Evolutionary conservation across 2,113 vertebrate species (phyloP).

Genomic region (Mugil cephalus): DNA sequence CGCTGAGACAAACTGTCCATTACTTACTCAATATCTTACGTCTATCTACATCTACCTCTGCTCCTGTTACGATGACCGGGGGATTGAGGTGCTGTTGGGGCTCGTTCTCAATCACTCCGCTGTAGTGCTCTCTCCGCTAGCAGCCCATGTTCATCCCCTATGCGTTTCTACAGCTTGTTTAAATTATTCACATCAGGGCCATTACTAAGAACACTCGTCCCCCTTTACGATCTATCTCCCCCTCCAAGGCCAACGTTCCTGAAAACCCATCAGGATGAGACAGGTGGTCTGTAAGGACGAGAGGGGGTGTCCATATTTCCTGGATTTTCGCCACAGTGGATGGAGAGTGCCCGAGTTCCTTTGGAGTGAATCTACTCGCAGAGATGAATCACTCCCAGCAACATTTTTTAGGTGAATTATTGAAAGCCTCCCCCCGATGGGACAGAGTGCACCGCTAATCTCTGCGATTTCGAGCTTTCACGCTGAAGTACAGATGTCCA

Average conservation of each 20-base stretch:
- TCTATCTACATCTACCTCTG: neutral
- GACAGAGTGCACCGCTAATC: slow-evolving; percentile 52
- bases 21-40: slow-evolving; percentile 61
- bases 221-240: slow-evolving; percentile 44
- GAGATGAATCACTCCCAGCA: slow-evolving; percentile 55
- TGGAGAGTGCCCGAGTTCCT: slow-evolving; percentile 40
- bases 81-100: slow-evolving; percentile 25
- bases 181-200: slow-evolving; percentile 80
- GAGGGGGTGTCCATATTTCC: slow-evolving; percentile 17
- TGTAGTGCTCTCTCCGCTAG: slow-evolving; percentile 51
- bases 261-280: slow-evolving; percentile 62
- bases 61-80: slow-evolving; percentile 15
- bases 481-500: slow-evolving; percentile 45
- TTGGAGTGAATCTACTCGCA: slow-evolving; percentile 20
- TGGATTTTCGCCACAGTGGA: slow-evolving; percentile 19
- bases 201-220: slow-evolving; percentile 57
- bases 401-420: slow-evolving; percentile 70
- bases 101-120: slow-evolving; percentile 61
- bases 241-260: slow-evolving; percentile 20
- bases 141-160: slow-evolving; percentile 54
- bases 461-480: slow-evolving; percentile 47
- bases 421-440: slow-evolving; percentile 48
- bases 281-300: slow-evolving; percentile 57
- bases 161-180: slow-evolving; percentile 67
- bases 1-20: slow-evolving; percentile 64